A percentile compares a stretch with the other conserved stretches of the same genome.
Conservation (phyloP, 2,888 invertebrate genomes). For the Monochamus alternatus region DNA sequence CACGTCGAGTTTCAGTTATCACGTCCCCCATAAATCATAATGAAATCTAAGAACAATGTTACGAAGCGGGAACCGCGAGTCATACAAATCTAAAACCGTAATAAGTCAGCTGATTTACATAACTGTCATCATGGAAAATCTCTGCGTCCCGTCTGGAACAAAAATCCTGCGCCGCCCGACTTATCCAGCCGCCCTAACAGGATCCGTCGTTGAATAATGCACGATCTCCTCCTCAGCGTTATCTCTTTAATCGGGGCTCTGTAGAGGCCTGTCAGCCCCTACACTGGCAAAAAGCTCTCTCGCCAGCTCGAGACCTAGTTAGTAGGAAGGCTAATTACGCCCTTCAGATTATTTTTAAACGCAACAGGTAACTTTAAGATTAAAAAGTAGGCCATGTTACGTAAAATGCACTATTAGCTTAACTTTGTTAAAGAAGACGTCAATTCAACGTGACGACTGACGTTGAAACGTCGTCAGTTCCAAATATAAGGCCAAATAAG, state of each 20-base stretch:
- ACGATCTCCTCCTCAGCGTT: constrained; percentile 55
- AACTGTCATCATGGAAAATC: constrained; percentile 55
- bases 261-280: constrained; percentile 42
- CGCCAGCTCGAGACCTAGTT: neutral
- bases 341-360: neutral
- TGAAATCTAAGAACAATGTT: constrained; percentile 46
- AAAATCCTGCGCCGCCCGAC: constrained; percentile 43
- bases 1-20: constrained; percentile 51
- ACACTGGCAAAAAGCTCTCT: constrained; percentile 16
- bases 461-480: too few species aligned
- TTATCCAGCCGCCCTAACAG: constrained; percentile 39
- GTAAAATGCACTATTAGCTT: too few species aligned
- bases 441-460: too few species aligned
- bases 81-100: constrained; percentile 58
- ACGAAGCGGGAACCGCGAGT: constrained; percentile 48
- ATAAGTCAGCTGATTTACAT: constrained; percentile 62
- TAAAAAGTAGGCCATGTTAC: too few species aligned
- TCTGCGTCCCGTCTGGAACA: constrained; percentile 50
- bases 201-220: constrained; percentile 55
- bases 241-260: constrained; percentile 57
- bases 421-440: too few species aligned
- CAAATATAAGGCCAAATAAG: too few species aligned
- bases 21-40: constrained; percentile 58
- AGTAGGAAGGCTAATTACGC: neutral
- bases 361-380: neutral